These are phyloP conservation scores for Herminia tarsipennalis DNA, from an alignment of 2,888 invertebrate genomes.

Conservation along the genomic window DNA sequence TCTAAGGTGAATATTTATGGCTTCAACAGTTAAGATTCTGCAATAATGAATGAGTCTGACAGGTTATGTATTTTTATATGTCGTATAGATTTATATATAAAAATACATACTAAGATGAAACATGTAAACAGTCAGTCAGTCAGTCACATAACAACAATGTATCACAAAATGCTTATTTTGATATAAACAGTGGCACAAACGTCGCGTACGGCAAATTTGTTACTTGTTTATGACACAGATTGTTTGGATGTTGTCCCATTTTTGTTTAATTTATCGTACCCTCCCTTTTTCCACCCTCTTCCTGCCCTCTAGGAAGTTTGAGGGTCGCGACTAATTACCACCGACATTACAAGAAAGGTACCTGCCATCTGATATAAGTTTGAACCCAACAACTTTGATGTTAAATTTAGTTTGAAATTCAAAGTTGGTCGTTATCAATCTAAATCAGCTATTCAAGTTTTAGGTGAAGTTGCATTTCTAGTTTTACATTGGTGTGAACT, in stretches of 20 bases:
- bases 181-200: slow-evolving; percentile 39
- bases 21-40: no score
- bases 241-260: slow-evolving; percentile 59
- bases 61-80: no score
- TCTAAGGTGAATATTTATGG: no score
- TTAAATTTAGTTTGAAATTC: slow-evolving; percentile 13
- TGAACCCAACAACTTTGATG: slow-evolving; percentile 26
- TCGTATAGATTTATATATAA: no score
- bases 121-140: no score
- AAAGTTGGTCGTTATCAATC: slow-evolving; percentile 22
- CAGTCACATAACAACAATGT: slow-evolving; percentile 11
- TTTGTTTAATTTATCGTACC: slow-evolving; percentile 59
- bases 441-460: slow-evolving; percentile 16
- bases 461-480: slow-evolving; percentile 19
- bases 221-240: slow-evolving; percentile 55
- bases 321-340: slow-evolving; percentile 31
- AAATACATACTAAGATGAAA: no score
- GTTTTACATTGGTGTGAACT: neutral
- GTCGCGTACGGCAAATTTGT: slow-evolving; percentile 49
- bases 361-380: slow-evolving; percentile 40
- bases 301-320: slow-evolving; percentile 28
- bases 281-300: slow-evolving; percentile 12
- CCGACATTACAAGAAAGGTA: slow-evolving; percentile 33
- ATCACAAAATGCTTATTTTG: slow-evolving; percentile 32
- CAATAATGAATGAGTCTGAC: no score